Base-by-base conservation (phyloP, 2,113 vertebrate species). In the Sinocyclocheilus maitianheensis region DNA sequence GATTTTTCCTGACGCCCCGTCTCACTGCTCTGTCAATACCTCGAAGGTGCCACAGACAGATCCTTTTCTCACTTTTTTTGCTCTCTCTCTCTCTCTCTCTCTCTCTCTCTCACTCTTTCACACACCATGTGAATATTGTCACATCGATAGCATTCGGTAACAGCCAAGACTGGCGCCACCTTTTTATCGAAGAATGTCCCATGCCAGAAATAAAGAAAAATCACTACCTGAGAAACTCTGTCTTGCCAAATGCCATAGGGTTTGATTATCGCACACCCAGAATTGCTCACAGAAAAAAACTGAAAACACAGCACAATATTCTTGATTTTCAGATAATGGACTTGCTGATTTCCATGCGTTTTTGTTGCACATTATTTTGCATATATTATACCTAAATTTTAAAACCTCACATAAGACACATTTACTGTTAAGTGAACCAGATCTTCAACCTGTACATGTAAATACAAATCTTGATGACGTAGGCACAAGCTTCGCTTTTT, bases 141-240 rank as follows among this genome's bases (percentile, higher is more conserved):
- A 69, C 81, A 46, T 89, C 81, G 75, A 77, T 83, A 71, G 80
- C 67, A 62, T 77, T 89, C 81, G 30, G 63, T 86, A 87, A 40
- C 69, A 81, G 78, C 89, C 84, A 78, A 62, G 72, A 62, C 81
- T 63, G 80, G 77, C 62, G 76, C 84, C 84, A 62, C 77, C 60
- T 71, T 76, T 80, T 79, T 84, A 86, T 81, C 48, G 79, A 79
- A 83, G 81, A 80, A 86, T 83, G 26, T 60, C 81, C 81, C 76
- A 62, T 37, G 26, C 34, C 34, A 37, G 62, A 67, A 63, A 81
- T 24, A 67, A 75, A 83, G 22, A 34, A 76, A 88, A 43, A 84
- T 51, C 34, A 24, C 85, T 79, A 67, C 82, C 81, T 86, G 80
- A 86, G 81, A 84, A 87, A 86, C 81, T 86, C 72, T 46, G 18